These are phyloP conservation scores for Drosophila sulfurigaster DNA, from an alignment of 1,140 invertebrate species.

Conservation along the genomic window DNA sequence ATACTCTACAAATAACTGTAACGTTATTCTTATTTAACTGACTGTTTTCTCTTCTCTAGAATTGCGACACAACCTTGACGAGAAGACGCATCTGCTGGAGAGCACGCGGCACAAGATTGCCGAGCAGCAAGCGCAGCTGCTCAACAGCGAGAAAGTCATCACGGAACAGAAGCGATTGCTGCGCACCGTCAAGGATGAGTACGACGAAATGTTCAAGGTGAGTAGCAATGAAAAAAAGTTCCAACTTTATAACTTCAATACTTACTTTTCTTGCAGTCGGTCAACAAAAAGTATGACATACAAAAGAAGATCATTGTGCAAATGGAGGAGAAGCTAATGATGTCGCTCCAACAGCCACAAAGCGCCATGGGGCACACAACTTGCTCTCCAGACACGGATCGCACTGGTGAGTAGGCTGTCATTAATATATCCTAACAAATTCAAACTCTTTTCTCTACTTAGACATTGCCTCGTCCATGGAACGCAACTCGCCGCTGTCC, in stretches of 20 bases:
- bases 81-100: constrained; percentile 85
- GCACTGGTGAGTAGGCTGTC: constrained; percentile 63
- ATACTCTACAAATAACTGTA: no score
- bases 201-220: constrained; percentile 86
- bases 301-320: constrained; percentile 89
- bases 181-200: constrained; percentile 86
- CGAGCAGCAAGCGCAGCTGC: constrained; percentile 86
- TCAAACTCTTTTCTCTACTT: constrained; percentile 37
- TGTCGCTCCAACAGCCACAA: constrained; percentile 85
- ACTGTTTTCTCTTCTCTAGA: constrained; percentile 47
- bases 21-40: not conserved
- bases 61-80: constrained; percentile 81
- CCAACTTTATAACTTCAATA: not conserved
- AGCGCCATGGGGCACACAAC: constrained; percentile 77
- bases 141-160: constrained; percentile 85
- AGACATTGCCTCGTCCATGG: constrained; percentile 85
- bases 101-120: constrained; percentile 85
- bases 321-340: constrained; percentile 89
- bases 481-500: constrained; percentile 86
- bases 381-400: constrained; percentile 81
- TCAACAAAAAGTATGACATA: constrained; percentile 90
- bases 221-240: not conserved
- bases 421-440: not conserved
- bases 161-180: constrained; percentile 86
- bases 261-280: constrained; percentile 84